Conservation (phyloP, 53 echinoderm and acorn worm genomes). For the Henricia sp. region DNA sequence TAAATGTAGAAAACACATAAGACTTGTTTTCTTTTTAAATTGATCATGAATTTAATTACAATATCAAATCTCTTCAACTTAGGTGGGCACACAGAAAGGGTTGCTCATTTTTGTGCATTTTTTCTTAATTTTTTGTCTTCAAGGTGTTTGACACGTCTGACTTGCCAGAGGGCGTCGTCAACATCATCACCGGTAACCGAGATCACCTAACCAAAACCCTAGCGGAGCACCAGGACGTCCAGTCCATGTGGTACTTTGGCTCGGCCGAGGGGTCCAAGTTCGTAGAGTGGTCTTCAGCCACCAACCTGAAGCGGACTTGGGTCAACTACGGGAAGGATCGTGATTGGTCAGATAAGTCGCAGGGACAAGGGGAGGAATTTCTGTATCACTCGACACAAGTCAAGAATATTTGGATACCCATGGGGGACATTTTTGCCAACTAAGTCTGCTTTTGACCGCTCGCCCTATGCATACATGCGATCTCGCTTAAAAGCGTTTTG, state of each 20-base stretch:
- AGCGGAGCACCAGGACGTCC: slow-evolving; percentile 94
- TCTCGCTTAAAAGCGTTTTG: no score
- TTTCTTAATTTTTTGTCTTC: not conserved
- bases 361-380: slow-evolving; percentile 98
- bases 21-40: no score
- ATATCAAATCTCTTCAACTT: no score
- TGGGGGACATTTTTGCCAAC: slow-evolving; percentile 99
- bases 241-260: slow-evolving; percentile 99
- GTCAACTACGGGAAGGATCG: slow-evolving; percentile 88
- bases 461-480: not conserved
- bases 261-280: slow-evolving; percentile 92
- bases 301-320: slow-evolving; percentile 96
- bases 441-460: slow-evolving; percentile 1
- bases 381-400: slow-evolving; percentile 89
- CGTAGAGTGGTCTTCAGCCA: slow-evolving; percentile 91
- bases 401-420: slow-evolving; percentile 99
- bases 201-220: slow-evolving; percentile 90
- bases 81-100: no score
- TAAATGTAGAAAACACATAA: no score
- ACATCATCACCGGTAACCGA: slow-evolving; percentile 90
- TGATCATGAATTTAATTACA: no score
- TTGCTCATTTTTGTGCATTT: no score
- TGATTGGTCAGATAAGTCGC: slow-evolving; percentile 80
- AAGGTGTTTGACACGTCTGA: slow-evolving; percentile 98
- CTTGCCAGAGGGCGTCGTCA: slow-evolving; percentile 96